A percentile compares a stretch with the other conserved stretches of the same genome.
Conservation (phyloP, 2,113 vertebrate genomes). For the Perca flavescens region DNA sequence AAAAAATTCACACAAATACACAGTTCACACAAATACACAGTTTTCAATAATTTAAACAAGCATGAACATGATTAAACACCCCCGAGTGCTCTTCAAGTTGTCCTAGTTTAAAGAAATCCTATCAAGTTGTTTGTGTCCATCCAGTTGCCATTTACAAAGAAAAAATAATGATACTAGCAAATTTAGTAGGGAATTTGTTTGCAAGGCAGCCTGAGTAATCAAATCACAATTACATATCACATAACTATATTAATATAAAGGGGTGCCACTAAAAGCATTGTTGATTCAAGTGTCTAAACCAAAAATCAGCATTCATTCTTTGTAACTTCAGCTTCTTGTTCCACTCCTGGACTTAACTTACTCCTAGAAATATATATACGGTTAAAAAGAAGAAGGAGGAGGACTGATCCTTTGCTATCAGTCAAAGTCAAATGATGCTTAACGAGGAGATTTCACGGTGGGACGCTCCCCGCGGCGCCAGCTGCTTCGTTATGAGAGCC, state of each 20-base stretch:
- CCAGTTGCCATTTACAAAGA: neutral
- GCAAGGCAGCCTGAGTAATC: neutral
- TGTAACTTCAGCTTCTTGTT: neutral
- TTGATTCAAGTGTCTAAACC: neutral
- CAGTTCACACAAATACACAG: neutral
- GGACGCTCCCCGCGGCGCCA: neutral
- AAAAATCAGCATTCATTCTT: neutral
- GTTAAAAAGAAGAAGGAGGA: slow-evolving; percentile 5
- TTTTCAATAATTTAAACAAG: neutral
- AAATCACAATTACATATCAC: neutral
- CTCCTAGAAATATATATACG: neutral
- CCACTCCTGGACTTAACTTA: neutral
- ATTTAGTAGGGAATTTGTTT: neutral
- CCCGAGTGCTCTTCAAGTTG: no score
- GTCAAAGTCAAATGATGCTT: neutral
- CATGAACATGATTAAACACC: neutral
- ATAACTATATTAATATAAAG: neutral
- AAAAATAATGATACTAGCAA: no score
- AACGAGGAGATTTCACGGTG: slow-evolving; percentile 17
- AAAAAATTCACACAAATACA: no score
- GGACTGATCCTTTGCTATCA: slow-evolving; percentile 6
- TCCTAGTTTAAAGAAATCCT: no score
- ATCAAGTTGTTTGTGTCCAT: neutral
- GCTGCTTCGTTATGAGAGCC: neutral
- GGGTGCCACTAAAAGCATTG: neutral